Evolutionary conservation across 1,140 invertebrate species (phyloP), one percentile per base, ranked within the genome.

Genomic region (Meloidogyne exigua): DNA sequence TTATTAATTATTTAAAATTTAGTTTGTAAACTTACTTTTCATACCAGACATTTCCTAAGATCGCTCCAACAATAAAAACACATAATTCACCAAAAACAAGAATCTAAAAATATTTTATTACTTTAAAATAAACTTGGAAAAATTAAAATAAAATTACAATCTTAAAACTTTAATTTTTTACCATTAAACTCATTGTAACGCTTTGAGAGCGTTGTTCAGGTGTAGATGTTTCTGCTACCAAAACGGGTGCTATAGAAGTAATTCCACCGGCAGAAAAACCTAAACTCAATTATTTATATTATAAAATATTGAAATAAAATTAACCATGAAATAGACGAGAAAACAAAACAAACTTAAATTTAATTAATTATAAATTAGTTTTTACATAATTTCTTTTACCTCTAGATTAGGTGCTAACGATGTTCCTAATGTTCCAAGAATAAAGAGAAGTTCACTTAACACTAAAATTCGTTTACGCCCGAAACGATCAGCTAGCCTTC

Each of bases 21-120:
- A n/a, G 42, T 13, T 62, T 21, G 28, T 10, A 63, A 23, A 63
- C 44, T 72, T 32, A 44, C 71, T 23, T 32, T 25, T 72, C 44
- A 21, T 73, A 73, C 71, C 71, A 73, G 64, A 73, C 65, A n/a
- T 73, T 73, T n/a, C 71, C 71, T 18, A 73, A 18, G 28, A 73
- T 65, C 28, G 71, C 71, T 26, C 71, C 71, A 36, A 73, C 57
- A 62, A 73, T 64, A 39, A 62, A 73, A 21, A 73, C 71, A 36
- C 57, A 64, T 32, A 73, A n/a, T 73, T 73, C 71, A 12, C 71
- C 71, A 32, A 73, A 73, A 25, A 73, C 71, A 62, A 73, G 49
- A 57, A 57, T 57, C 49, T 57, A 57, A n/a, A 57, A 21, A 44
- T 44, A 44, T 44, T 1, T 49, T 49, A 18, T 49, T 49, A 49